These are phyloP conservation scores for Natator depressus DNA, from an alignment of 2,113 vertebrate species.

Conservation along the genomic window DNA sequence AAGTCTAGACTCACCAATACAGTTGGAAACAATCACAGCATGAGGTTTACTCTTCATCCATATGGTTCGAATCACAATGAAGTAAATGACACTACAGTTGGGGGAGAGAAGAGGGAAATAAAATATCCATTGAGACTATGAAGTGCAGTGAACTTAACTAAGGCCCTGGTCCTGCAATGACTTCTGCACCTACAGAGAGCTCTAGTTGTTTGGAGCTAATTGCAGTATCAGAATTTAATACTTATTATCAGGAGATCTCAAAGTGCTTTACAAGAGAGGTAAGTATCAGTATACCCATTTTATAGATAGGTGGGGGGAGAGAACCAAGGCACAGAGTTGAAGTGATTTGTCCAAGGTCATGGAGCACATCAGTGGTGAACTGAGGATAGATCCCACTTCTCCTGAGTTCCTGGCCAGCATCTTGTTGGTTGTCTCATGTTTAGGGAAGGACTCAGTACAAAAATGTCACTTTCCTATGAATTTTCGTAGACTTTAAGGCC, in stretches of 20 bases:
- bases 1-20: slow-evolving; percentile 73
- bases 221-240: neutral
- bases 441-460: neutral
- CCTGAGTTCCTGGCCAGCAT: neutral
- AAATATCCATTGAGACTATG: neutral
- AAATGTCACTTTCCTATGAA: neutral
- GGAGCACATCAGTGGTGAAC: neutral
- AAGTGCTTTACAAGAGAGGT: neutral
- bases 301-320: neutral
- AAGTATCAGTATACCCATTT: accelerated
- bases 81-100: slow-evolving; percentile 74
- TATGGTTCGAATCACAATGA: slow-evolving; percentile 82
- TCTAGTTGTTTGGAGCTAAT: neutral
- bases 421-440: neutral
- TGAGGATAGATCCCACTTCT: neutral
- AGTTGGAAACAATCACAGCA: slow-evolving; percentile 72
- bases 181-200: neutral
- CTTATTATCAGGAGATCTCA: neutral
- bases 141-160: neutral
- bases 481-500: too few species aligned
- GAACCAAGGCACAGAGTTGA: neutral
- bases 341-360: neutral
- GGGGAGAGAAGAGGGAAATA: neutral
- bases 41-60: slow-evolving; percentile 82
- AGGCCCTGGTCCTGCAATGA: accelerated